Evolutionary conservation across 2,113 vertebrate genomes (phyloP), one percentile per base, ranked within the genome.

Genomic region (Ochotona curzoniae): DNA sequence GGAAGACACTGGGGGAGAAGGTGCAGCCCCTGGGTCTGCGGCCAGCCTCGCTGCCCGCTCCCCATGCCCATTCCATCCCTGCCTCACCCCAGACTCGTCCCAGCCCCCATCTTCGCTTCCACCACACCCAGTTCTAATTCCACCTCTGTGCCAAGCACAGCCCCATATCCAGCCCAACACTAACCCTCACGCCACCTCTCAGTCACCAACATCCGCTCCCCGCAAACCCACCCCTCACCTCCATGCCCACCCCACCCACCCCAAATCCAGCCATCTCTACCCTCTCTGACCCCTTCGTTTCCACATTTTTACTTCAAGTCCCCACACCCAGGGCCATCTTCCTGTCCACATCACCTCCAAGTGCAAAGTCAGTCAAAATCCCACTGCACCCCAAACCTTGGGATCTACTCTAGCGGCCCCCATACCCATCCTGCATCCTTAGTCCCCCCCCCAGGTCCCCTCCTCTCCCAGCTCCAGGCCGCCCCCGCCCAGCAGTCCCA

Each of bases 1-100:
- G 66, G 89, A 75, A 87, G 18, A 81, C 13, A 5, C 97, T 97
- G 93, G 26, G n/a, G 86, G 32, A 47, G 71, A 47, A 0, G 32
- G 15, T 8, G 28, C 14, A 10, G 13, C 1, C 90, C 32, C 54
- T 5, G 10, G 54, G 14, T 18, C 38, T 44, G 61, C 0, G 11
- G 5, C 51, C 17, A 1, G 1, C 35, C 26, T 63, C 0, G 21
- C 38, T 44, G 57, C 1, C 13, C 2, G 3, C 1, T 0, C 17
- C 60, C 61, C 9, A 2, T 2, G 0, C 2, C 30, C 44, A 57
- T 1, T 0, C 30, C 47, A 44, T 5, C 54, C 54, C 18, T 18
- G 6, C 54, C 54, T 18, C 54, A 57, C 54, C 54, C 28, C 47
- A 35, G 4, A 28, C 12, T 13, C 1, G 17, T 7, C 28, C 5